Conservation (phyloP, 2,113 vertebrate genomes). For the Pristiophorus japonicus region DNA sequence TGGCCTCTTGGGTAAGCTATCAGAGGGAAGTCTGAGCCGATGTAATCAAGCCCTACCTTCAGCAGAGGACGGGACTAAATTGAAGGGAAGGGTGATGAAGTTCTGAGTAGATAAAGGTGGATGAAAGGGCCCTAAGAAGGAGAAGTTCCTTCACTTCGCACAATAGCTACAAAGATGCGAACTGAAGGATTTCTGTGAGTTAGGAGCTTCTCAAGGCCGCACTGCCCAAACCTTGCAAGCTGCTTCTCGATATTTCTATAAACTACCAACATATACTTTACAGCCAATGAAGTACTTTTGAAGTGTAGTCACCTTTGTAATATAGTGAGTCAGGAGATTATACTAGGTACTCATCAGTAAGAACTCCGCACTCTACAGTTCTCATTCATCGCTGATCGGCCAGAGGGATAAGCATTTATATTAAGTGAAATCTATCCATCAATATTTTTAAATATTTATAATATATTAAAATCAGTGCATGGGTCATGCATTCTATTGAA, state of each 20-base stretch:
- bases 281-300: background rate
- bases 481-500: background rate
- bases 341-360: background rate
- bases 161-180: background rate
- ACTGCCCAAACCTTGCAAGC: background rate
- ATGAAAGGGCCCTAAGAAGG: too few species aligned
- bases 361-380: background rate
- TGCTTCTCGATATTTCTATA: background rate
- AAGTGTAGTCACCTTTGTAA: background rate
- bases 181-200: background rate
- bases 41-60: background rate
- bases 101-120: background rate
- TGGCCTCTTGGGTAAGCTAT: background rate
- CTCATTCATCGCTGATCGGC: slow-evolving; percentile 7
- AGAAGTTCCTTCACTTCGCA: background rate
- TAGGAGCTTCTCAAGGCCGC: background rate
- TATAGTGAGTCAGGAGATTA: background rate
- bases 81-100: background rate
- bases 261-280: background rate
- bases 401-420: background rate
- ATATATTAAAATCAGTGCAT: background rate
- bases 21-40: background rate
- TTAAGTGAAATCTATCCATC: background rate
- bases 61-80: background rate
- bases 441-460: background rate